Evolutionary conservation across 2,113 vertebrate species (phyloP).

Genomic region (Strigops habroptila): DNA sequence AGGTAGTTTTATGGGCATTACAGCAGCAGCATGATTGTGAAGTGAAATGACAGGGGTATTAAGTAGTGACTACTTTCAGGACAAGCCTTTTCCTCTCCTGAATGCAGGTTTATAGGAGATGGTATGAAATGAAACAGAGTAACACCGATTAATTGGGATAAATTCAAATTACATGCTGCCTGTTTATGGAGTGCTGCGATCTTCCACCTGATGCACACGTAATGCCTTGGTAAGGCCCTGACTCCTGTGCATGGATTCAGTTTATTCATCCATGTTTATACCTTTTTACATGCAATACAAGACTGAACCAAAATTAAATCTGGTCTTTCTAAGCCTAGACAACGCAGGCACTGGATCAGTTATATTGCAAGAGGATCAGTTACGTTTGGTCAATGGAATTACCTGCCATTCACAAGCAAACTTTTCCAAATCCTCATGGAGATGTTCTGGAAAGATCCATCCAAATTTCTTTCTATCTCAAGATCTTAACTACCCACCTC

Average conservation of each 20-base stretch:
- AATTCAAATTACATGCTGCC: background rate
- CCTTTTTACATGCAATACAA: background rate
- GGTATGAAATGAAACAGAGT: background rate
- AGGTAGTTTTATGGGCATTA: slow-evolving; percentile 17
- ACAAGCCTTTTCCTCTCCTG: background rate
- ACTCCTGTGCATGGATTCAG: background rate
- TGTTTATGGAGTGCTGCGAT: background rate
- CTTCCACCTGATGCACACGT: background rate
- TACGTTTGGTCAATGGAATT: background rate
- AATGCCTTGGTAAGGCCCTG: background rate
- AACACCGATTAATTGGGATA: background rate
- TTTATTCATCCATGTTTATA: background rate
- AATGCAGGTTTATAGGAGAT: background rate
- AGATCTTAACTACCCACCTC: background rate
- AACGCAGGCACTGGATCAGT: background rate
- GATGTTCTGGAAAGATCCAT: background rate
- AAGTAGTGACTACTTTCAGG: background rate
- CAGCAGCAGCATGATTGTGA: background rate
- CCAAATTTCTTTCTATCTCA: background rate
- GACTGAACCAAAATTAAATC: background rate
- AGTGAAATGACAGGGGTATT: background rate
- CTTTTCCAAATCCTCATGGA: background rate
- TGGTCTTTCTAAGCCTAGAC: background rate
- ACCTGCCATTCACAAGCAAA: background rate
- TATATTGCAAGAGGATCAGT: background rate